Base-by-base conservation (phyloP, 2,797 vertebrate species). In the Siniperca undulata region DNA sequence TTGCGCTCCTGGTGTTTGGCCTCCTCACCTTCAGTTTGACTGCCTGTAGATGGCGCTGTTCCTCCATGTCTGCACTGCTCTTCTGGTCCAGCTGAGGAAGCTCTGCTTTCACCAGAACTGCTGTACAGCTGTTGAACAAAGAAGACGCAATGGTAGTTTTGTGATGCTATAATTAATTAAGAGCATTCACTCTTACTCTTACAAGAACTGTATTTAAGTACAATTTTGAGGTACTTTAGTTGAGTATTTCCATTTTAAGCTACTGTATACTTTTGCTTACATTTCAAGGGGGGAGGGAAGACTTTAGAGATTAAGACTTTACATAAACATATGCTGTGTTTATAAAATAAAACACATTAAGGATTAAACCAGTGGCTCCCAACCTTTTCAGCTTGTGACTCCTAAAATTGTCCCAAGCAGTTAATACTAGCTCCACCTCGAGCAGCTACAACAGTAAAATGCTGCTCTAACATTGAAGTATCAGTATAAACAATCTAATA, bases 11-110 rank as follows among this genome's bases (percentile, higher is more conserved):
- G 1, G 1, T 0, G 67, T 79, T 86, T 19, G 74, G 74, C 10
- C 19, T 85, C 80, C 87, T 89, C 69, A 83, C 64, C 52, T 90
- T 93, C 56, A 74, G 78, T 0, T 3, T 72, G 3, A 61, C 9
- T 10, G 86, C 90, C 94, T 85, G 83, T 48, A 93, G 94, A 70
- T 90, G 93, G 90, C 66, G 92, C 81, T 75, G 80, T 75, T 76
- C 72, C 24, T 83, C 88, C 78, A 76, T 16, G 27, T 86, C 83
- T 62, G 79, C 55, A 0, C 46, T 12, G n/a, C 71, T 68, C 7
- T 38, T 76, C 48, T n/a, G 77, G 19, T 1, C 77, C 83, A 80
- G 84, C 78, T 84, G 55, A 71, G 90, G 80, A 78, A 94, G 74
- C 10, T 92, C 88, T 10, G 72, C 87, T 74, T 34, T 91, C 56